phyloP scores from a whole-genome alignment of 2,888 invertebrate genomes.

The Cephus sareptanus region DNA sequence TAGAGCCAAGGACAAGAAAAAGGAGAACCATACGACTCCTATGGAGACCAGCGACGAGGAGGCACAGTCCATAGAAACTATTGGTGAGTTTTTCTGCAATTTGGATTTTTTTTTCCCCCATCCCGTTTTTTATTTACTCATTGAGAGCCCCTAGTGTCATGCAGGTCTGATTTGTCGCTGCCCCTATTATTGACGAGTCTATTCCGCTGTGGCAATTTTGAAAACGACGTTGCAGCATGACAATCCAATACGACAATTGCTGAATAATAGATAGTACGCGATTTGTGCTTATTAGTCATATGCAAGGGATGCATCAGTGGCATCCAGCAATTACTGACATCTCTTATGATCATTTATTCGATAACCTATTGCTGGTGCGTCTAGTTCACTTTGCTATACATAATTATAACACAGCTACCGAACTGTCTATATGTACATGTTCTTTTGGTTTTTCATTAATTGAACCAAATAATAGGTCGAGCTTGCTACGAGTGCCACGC shows the following conservation, averaged over 20 bases:
- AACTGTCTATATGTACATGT: not conserved
- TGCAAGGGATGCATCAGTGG: not conserved
- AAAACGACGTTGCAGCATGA: not conserved
- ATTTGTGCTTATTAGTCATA: not conserved
- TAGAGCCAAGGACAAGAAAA: constrained; percentile 63
- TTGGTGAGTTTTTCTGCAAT: constrained; percentile 49
- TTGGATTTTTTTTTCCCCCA: not conserved
- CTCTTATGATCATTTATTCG: not conserved
- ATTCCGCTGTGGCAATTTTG: not conserved
- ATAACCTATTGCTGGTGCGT: not conserved
- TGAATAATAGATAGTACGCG: not conserved
- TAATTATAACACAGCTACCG: not conserved
- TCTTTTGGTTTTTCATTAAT: not conserved
- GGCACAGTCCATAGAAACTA: constrained; percentile 57
- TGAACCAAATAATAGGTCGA: not conserved
- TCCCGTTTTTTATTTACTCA: not conserved
- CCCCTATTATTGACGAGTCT: not conserved
- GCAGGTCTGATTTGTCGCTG: not conserved
- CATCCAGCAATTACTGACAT: not conserved
- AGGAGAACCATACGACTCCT: constrained; percentile 63
- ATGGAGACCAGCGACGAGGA: constrained; percentile 73
- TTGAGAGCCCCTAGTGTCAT: not conserved
- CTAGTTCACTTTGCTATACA: not conserved
- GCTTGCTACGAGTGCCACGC: not conserved
- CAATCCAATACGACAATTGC: not conserved